A percentile compares a stretch with the other conserved stretches of the same genome.
Conservation (phyloP, 2,797 vertebrate genomes). For the Megalops cyprinoides region DNA sequence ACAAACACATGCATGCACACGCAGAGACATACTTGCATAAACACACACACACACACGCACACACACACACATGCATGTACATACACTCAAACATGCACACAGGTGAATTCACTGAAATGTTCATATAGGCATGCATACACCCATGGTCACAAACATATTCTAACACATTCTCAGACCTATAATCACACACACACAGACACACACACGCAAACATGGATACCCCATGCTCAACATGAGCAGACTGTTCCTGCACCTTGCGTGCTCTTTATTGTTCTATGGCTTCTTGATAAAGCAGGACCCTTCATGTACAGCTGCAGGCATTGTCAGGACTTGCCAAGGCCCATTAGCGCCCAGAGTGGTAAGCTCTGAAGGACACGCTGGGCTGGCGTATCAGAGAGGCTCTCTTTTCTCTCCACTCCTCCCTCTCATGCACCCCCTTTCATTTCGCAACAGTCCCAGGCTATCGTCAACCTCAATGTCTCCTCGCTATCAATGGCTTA, state of each 20-base stretch:
- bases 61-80: slow-evolving; percentile 42
- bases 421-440: slow-evolving; percentile 55
- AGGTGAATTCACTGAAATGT: neutral
- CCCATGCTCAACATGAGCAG: neutral
- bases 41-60: slow-evolving; percentile 19
- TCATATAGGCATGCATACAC: slow-evolving; percentile 1
- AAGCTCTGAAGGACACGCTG: slow-evolving; percentile 81
- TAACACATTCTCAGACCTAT: slow-evolving; percentile 38
- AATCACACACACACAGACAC: slow-evolving; percentile 62
- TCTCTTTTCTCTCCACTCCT: slow-evolving; percentile 33
- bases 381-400: slow-evolving; percentile 63
- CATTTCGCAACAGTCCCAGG: slow-evolving; percentile 69
- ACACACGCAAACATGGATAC: slow-evolving; percentile 30
- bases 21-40: neutral
- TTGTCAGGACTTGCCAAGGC: slow-evolving; percentile 78
- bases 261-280: slow-evolving; percentile 60
- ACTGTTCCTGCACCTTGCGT: slow-evolving; percentile 57
- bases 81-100: slow-evolving; percentile 36
- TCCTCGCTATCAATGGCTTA: slow-evolving; percentile 71
- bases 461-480: slow-evolving; percentile 64
- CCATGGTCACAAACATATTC: slow-evolving; percentile 22
- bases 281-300: slow-evolving; percentile 69
- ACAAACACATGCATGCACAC: neutral
- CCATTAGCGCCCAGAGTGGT: slow-evolving; percentile 78
- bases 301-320: slow-evolving; percentile 75